Evolutionary conservation across 1,140 invertebrate species (phyloP).

Genomic region (Sycophila sp.): DNA sequence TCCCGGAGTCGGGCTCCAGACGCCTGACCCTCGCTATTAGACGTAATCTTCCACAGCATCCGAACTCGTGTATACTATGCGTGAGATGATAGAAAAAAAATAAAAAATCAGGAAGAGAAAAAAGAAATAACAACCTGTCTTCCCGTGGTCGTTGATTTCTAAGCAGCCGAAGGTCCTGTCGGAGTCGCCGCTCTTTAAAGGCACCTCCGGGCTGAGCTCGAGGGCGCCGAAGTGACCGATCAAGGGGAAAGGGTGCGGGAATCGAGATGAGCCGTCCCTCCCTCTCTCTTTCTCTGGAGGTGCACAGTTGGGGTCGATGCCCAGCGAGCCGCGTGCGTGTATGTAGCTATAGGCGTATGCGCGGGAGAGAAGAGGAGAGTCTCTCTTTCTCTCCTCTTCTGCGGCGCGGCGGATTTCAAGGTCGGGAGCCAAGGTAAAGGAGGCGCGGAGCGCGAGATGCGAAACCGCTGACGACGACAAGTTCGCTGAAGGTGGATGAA

Average conservation of each 20-base stretch:
- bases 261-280: not conserved
- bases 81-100: too few relatives aligned
- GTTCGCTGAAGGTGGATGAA: constrained; percentile 34
- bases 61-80: too few relatives aligned
- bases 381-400: constrained; percentile 12
- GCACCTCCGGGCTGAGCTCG: too few relatives aligned
- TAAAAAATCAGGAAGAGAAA: too few relatives aligned
- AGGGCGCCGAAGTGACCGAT: too few relatives aligned
- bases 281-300: not conserved
- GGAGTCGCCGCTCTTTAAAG: too few relatives aligned
- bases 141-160: too few relatives aligned
- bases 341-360: not conserved
- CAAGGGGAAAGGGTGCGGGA: not conserved
- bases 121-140: too few relatives aligned
- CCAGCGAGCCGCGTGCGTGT: constrained; percentile 9
- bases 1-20: too few relatives aligned
- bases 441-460: constrained; percentile 8
- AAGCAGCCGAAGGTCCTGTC: too few relatives aligned
- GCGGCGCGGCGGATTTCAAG: constrained; percentile 27
- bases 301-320: constrained; percentile 20
- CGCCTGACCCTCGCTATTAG: too few relatives aligned
- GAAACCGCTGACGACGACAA: constrained; percentile 1
- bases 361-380: not conserved
- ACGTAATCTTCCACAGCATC: too few relatives aligned
- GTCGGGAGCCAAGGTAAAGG: constrained; percentile 25